These are phyloP conservation scores for Calidris pugnax DNA, from an alignment of 2,113 vertebrate genomes.

Conservation along the genomic window DNA sequence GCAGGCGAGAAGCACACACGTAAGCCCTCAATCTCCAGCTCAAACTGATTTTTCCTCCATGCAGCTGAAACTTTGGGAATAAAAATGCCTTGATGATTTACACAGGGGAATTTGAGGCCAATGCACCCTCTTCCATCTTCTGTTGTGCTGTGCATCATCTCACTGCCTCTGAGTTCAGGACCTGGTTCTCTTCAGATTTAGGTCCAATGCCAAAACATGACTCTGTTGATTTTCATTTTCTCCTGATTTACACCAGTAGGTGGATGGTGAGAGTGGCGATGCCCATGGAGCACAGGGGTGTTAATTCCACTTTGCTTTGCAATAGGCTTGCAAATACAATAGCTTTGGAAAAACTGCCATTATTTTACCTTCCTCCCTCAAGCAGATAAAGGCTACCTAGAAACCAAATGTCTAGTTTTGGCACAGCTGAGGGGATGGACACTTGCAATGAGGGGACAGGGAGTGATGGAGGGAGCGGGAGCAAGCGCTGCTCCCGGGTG, in stretches of 20 bases:
- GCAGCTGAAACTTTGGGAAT: not conserved
- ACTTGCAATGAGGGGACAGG: not conserved
- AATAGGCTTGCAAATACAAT: not conserved
- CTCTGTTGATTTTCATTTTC: not conserved
- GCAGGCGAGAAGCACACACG: not conserved
- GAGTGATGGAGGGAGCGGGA: not conserved
- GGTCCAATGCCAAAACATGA: fast-evolving
- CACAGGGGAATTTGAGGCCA: not conserved
- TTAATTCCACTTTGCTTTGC: not conserved
- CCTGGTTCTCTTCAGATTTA: not conserved
- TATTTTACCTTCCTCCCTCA: not conserved
- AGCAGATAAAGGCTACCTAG: not conserved
- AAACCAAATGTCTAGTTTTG: not conserved
- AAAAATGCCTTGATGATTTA: not conserved
- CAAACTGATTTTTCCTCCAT: not conserved
- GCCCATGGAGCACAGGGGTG: not conserved
- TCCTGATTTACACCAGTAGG: not conserved
- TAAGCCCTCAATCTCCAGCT: not conserved
- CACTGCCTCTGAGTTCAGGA: not conserved
- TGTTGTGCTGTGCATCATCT: not conserved
- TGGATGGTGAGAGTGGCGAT: not conserved
- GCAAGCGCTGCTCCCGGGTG: not conserved
- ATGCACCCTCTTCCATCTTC: not conserved
- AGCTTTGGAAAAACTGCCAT: not conserved
- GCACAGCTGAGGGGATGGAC: not conserved